phyloP scores from a whole-genome alignment of 2,113 vertebrate species.

The Tachycineta bicolor region DNA sequence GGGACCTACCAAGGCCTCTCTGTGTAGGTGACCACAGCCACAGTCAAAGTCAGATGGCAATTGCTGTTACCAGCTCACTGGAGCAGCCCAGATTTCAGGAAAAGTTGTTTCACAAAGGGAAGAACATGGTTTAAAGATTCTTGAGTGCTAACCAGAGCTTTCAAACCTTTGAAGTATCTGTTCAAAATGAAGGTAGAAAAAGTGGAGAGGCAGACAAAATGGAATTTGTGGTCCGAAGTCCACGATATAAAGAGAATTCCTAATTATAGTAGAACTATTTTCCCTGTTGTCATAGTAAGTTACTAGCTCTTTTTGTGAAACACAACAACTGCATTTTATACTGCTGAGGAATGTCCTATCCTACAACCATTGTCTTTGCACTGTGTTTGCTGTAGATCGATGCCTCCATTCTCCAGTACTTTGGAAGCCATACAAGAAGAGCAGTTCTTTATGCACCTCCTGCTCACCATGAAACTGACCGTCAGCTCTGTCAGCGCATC shows the following conservation, averaged over 20 bases:
- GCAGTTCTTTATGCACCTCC: conserved; percentile 77
- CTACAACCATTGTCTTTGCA: background rate
- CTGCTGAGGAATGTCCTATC: background rate
- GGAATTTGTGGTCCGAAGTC: background rate
- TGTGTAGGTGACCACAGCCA: background rate
- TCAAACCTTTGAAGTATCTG: background rate
- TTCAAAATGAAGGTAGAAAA: background rate
- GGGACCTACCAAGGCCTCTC: background rate
- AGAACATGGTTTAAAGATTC: background rate
- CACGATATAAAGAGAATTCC: background rate
- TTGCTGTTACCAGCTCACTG: background rate
- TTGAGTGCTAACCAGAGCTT: background rate
- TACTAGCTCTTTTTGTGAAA: background rate
- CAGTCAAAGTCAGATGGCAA: background rate
- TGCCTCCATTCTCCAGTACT: conserved; percentile 42
- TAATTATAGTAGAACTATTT: background rate
- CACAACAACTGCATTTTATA: background rate
- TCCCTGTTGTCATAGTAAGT: background rate
- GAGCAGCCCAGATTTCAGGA: background rate
- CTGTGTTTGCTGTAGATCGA: conserved; percentile 67
- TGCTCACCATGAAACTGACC: conserved; percentile 62
- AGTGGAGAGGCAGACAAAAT: background rate
- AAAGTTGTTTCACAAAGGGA: background rate
- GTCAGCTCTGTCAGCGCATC: conserved; percentile 78
- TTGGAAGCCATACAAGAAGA: conserved; percentile 49